Evolutionary conservation across 2,888 invertebrate genomes (phyloP).

Genomic region (Ptilodon capucinus): DNA sequence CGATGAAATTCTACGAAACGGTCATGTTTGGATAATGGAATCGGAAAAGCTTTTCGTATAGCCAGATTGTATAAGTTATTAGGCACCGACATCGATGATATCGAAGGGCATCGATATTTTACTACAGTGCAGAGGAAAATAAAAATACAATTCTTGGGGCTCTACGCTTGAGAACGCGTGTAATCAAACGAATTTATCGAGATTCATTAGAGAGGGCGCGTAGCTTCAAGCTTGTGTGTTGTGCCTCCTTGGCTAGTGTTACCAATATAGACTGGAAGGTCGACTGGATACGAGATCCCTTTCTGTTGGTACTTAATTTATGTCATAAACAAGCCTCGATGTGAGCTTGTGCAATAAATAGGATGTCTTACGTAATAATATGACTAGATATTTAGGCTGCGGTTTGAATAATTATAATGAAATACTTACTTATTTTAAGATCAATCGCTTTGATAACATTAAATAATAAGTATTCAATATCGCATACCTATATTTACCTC

Average conservation of each 20-base stretch:
- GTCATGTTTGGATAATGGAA: background rate
- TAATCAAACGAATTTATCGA: slow-evolving; percentile 38
- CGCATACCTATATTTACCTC: background rate
- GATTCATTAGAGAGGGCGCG: slow-evolving; percentile 28
- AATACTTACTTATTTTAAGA: background rate
- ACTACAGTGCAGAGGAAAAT: slow-evolving; percentile 7
- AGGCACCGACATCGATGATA: background rate
- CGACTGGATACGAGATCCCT: slow-evolving; percentile 1
- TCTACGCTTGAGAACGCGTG: slow-evolving; percentile 30
- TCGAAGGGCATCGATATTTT: background rate
- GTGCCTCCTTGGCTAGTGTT: slow-evolving; percentile 7
- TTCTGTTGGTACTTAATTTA: background rate
- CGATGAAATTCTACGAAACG: slow-evolving; percentile 1
- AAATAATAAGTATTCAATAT: background rate
- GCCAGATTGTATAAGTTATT: background rate
- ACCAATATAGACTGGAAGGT: slow-evolving; percentile 8
- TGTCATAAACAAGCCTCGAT: background rate
- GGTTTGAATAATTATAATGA: background rate
- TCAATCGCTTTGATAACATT: background rate
- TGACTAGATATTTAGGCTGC: background rate
- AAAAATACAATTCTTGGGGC: slow-evolving; percentile 22
- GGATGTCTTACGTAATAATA: background rate
- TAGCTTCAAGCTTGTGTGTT: slow-evolving; percentile 3
- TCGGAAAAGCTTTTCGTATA: background rate
- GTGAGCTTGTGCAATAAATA: background rate